Base-by-base conservation (phyloP, 2,888 invertebrate species). In the Chaetogeoica ovagalla region DNA sequence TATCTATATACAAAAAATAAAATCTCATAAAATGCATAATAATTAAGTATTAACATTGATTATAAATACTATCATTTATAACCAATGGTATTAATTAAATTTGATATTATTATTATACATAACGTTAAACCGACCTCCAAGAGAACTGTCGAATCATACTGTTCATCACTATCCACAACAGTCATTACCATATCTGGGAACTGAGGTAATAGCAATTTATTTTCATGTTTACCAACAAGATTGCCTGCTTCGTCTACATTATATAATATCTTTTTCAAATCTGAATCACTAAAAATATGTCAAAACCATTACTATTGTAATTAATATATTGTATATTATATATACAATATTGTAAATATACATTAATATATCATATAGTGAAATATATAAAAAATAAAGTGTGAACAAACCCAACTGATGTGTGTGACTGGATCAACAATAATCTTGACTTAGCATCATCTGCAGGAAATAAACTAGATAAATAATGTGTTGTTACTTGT, bases 401-500 rank as follows among this genome's bases (percentile, higher is more conserved):
- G 60, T 21, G 3, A 13, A 55, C 55, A 23, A 48, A 79, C 77
- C 77, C 77, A n/a, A 62, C 23, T 39, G 77, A 9, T n/a, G 62
- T 39, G 55, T 70, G 77, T n/a, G 70, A 79, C 15, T 63, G 23
- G 23, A 79, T 79, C 17, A 79, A 55, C 19, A 79, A 71, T 55
- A 79, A 70, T 71, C 77, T 79, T 55, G 77, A 79, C 13, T 30
- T 69, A n/a, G 77, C 77, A 70, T 79, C 77, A 57, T 79, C 70
- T 0, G 70, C 77, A 39, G 77, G 77, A 70, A 71, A 79, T n/a
- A 79, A 11, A 15, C 55, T 4, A 7, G 77, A 79, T n/a, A 79
- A 79, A 79, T 79, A 79, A 63, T 79, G 70, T 23, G 77, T 79
- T 21, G 77, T 79, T 7, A 79, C 77, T 79, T 79, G 77, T 63